These are phyloP conservation scores for Hemicrepidius hirtus DNA, from an alignment of 2,888 invertebrate species.

Conservation along the genomic window DNA sequence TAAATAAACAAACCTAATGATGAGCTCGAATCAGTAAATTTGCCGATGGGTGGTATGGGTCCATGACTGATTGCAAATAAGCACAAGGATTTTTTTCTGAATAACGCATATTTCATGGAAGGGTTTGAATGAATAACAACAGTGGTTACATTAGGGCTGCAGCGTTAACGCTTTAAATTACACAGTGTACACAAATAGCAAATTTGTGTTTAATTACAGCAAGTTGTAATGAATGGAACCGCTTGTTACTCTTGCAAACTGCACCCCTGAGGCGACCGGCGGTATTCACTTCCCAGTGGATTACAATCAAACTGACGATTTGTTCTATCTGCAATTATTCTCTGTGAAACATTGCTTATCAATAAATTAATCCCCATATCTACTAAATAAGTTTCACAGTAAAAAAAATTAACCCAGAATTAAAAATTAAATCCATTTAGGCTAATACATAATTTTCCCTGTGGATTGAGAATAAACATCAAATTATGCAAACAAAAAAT, in stretches of 20 bases:
- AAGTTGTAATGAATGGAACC: slow-evolving; percentile 51
- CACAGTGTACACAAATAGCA: slow-evolving; percentile 47
- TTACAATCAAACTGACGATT: slow-evolving; percentile 46
- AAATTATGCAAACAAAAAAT: neutral
- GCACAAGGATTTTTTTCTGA: slow-evolving; percentile 5
- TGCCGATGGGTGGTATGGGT: neutral
- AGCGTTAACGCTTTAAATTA: slow-evolving; percentile 47
- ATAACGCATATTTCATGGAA: slow-evolving; percentile 11
- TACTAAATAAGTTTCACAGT: no score
- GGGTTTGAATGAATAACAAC: slow-evolving; percentile 35
- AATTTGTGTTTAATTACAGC: slow-evolving; percentile 51
- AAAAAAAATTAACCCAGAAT: no score
- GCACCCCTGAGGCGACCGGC: slow-evolving; percentile 43
- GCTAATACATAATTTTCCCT: no score
- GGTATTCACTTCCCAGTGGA: slow-evolving; percentile 32
- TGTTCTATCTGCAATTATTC: slow-evolving; percentile 13
- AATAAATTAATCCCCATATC: neutral
- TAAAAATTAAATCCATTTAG: no score
- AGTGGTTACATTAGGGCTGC: slow-evolving; percentile 39
- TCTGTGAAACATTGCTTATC: neutral
- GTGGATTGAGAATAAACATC: no score
- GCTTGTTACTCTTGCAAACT: slow-evolving; percentile 48
- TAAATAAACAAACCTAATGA: no score
- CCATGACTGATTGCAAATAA: slow-evolving; percentile 21
- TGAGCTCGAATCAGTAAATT: no score